phyloP scores from a whole-genome alignment of 2,113 vertebrate species.

The Bucco capensis region DNA sequence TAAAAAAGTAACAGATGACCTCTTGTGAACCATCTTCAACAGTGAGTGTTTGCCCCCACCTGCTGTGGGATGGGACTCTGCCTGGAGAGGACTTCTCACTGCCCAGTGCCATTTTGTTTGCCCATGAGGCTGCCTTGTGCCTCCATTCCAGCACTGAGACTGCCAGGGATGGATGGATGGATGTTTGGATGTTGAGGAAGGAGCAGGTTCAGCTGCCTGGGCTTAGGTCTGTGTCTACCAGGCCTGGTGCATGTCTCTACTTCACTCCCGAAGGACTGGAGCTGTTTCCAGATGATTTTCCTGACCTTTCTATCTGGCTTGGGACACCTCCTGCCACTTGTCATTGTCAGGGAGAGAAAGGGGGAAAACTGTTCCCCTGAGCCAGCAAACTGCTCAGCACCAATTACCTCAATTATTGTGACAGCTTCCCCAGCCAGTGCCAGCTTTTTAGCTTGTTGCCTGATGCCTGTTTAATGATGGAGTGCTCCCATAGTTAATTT shows the following conservation, averaged over 20 bases:
- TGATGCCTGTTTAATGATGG: conserved; percentile 4
- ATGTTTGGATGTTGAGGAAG: rapidly evolving
- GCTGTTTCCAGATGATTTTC: not conserved
- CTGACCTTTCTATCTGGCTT: not conserved
- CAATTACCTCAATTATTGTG: not conserved
- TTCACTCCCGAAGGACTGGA: not conserved
- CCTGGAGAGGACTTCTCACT: not conserved
- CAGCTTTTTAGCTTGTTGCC: conserved; percentile 3
- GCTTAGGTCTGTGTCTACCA: not conserved
- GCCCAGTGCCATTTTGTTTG: not conserved
- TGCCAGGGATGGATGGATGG: rapidly evolving
- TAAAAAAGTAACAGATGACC: not conserved
- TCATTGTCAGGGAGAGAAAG: not conserved
- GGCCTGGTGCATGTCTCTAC: not conserved
- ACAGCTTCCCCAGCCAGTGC: not conserved
- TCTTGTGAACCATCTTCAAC: not conserved
- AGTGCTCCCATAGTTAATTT: conserved; percentile 20
- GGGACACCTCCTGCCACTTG: not conserved
- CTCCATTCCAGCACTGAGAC: not conserved
- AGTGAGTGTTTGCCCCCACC: not conserved
- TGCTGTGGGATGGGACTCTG: no score
- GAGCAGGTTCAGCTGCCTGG: not conserved
- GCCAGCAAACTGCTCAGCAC: not conserved
- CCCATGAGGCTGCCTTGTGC: not conserved
- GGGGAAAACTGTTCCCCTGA: no score